These are phyloP conservation scores for Sesamia inferens DNA, from an alignment of 2,888 invertebrate genomes.

Conservation along the genomic window DNA sequence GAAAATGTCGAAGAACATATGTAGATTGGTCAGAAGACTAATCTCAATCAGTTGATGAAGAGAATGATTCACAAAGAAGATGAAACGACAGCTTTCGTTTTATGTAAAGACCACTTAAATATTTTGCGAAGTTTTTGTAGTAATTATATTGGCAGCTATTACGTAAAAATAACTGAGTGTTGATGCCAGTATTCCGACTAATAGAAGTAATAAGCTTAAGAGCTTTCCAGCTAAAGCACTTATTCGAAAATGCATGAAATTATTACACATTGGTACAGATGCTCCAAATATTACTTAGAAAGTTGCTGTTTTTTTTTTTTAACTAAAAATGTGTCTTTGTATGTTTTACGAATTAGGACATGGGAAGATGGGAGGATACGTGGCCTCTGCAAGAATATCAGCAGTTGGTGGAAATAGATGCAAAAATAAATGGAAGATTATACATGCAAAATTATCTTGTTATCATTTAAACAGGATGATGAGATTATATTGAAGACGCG, in stretches of 20 bases:
- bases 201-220: slow-evolving; percentile 39
- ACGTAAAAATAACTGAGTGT: slow-evolving; percentile 27
- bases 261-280: slow-evolving; percentile 24
- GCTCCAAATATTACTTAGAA: slow-evolving; percentile 31
- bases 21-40: neutral
- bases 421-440: neutral
- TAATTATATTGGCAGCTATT: slow-evolving; percentile 3
- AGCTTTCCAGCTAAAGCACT: slow-evolving; percentile 35
- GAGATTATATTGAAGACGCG: neutral
- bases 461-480: neutral
- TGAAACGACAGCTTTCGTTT: neutral
- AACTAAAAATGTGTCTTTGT: neutral
- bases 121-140: neutral
- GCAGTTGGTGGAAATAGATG: neutral
- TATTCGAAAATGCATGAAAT: slow-evolving; percentile 28
- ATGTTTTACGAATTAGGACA: slow-evolving; percentile 1
- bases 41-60: neutral
- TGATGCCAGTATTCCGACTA: slow-evolving; percentile 16
- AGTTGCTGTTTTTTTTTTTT: slow-evolving; percentile 8
- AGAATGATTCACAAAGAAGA: neutral
- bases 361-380: neutral
- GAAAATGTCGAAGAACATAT: slow-evolving; percentile 9
- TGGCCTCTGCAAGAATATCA: neutral
- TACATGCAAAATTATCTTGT: neutral
- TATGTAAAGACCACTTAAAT: neutral